Percentiles rank a stretch among this genome's conserved stretches.
phyloP scores from a whole-genome alignment of 2,797 vertebrate genomes.

The Pangasius krempfi region DNA sequence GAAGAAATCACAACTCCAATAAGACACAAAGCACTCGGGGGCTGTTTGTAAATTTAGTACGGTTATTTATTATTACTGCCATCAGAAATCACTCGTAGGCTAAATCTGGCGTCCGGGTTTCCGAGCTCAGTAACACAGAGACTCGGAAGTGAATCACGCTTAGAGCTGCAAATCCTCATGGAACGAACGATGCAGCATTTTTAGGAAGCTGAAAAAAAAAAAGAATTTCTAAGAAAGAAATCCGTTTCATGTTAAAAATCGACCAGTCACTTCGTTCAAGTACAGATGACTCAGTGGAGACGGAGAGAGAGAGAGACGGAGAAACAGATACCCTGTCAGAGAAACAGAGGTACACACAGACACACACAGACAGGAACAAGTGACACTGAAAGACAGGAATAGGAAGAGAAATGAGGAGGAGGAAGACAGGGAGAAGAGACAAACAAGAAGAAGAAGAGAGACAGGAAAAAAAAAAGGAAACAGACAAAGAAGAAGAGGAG shows the following conservation, averaged over 20 bases:
- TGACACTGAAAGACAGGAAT: neutral
- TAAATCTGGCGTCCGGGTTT: neutral
- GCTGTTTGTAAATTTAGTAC: neutral
- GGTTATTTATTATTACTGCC: neutral
- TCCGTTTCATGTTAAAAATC: neutral
- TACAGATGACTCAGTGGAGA: neutral
- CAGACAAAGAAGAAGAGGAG: neutral
- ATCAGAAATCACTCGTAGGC: neutral
- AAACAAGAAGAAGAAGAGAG: neutral
- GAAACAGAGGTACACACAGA: neutral
- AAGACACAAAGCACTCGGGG: neutral
- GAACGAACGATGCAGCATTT: neutral
- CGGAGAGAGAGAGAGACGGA: neutral
- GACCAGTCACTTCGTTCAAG: neutral
- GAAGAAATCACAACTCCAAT: neutral
- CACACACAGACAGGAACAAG: neutral
- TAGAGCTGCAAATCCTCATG: neutral
- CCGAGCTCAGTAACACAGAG: too few species aligned
- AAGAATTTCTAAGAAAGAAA: neutral
- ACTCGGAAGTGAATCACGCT: neutral
- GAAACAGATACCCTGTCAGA: neutral
- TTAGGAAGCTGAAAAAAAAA: neutral
- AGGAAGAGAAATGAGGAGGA: neutral
- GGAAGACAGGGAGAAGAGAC: neutral
- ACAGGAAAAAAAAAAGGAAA: neutral